These are phyloP conservation scores for Plebejus melissa DNA, from an alignment of 2,888 invertebrate genomes.

Conservation along the genomic window DNA sequence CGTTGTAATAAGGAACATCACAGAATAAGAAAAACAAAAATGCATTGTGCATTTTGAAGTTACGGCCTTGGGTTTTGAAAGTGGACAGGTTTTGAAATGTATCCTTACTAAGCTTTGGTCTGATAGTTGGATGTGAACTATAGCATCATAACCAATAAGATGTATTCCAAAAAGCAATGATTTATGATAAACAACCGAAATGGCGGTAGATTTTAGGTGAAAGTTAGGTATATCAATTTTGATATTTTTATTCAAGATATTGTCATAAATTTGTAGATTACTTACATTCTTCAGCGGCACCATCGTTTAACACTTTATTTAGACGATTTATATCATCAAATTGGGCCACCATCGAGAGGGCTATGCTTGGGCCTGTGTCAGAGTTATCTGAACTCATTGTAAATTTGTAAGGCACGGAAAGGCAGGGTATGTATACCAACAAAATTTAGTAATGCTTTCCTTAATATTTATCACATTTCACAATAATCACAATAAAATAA, in stretches of 20 bases:
- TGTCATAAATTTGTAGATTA: constrained; percentile 34
- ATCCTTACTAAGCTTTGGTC: neutral
- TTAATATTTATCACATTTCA: constrained; percentile 38
- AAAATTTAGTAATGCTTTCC: neutral
- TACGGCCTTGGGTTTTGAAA: constrained; percentile 7
- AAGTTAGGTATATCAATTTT: neutral
- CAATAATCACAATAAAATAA: neutral
- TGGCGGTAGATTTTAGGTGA: constrained; percentile 12
- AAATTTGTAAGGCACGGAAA: neutral
- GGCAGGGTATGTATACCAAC: constrained; percentile 7
- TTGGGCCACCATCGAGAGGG: constrained; percentile 82
- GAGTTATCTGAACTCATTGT: constrained; percentile 67
- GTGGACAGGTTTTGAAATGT: neutral
- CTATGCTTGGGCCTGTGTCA: constrained; percentile 57
- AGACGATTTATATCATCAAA: constrained; percentile 86
- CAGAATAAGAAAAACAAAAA: neutral
- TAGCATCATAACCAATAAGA: neutral
- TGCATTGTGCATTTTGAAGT: neutral
- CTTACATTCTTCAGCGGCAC: constrained; percentile 84
- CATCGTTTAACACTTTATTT: constrained; percentile 81
- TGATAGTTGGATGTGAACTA: neutral
- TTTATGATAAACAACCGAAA: neutral
- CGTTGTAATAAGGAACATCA: neutral
- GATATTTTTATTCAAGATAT: neutral
- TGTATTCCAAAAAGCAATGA: neutral